phyloP scores from a whole-genome alignment of 1,140 invertebrate species.

The Euglossa dilemma region DNA sequence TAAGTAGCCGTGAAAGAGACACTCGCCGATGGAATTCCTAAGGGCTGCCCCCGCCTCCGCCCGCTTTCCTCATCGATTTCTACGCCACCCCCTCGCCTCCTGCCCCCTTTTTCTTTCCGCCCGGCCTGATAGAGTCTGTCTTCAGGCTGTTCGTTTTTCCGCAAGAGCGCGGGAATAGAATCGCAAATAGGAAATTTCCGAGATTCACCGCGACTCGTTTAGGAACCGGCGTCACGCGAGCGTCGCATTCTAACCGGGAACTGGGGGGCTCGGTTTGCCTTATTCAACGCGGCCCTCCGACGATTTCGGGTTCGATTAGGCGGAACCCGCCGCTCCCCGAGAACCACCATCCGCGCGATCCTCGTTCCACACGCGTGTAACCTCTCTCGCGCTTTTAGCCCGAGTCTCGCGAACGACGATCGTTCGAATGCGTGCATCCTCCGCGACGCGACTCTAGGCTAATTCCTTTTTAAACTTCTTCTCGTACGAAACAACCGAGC shows the following conservation, averaged over 20 bases:
- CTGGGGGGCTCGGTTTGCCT: slow-evolving; percentile 24
- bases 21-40: slow-evolving; percentile 71
- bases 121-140: not conserved
- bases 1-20: slow-evolving; percentile 71
- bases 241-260: slow-evolving; percentile 31
- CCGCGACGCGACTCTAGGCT: too few species aligned
- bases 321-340: too few species aligned
- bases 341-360: too few species aligned
- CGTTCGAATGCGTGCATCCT: too few species aligned
- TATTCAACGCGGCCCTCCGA: slow-evolving; percentile 28
- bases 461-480: too few species aligned
- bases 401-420: too few species aligned
- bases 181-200: slow-evolving; percentile 50
- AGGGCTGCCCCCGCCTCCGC: slow-evolving; percentile 50
- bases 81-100: not conserved
- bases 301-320: too few species aligned
- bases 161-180: slow-evolving; percentile 32
- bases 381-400: too few species aligned
- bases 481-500: too few species aligned
- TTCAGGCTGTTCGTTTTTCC: slow-evolving; percentile 15
- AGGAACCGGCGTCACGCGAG: slow-evolving; percentile 40
- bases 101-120: too few species aligned
- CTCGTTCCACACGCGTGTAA: too few species aligned
- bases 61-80: slow-evolving; percentile 51
- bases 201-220: slow-evolving; percentile 26